Conservation (phyloP, 2,888 invertebrate species). For the Eurytoma californica region DNA sequence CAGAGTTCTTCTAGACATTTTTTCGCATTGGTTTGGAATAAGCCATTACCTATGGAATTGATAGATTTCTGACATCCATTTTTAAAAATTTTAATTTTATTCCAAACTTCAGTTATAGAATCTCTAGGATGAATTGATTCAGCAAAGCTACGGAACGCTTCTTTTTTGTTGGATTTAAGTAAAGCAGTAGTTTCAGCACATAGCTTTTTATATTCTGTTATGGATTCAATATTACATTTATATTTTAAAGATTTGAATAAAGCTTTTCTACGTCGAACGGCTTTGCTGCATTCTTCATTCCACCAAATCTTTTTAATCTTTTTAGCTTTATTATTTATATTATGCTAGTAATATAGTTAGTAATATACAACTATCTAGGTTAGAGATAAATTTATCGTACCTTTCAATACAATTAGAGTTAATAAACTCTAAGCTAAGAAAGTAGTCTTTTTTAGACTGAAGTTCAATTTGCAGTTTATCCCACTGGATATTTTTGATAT, state of each 20-base stretch:
- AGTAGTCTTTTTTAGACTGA: not conserved
- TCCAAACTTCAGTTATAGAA: conserved; percentile 39
- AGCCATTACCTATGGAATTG: not conserved
- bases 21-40: not conserved
- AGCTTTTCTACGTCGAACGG: conserved; percentile 35
- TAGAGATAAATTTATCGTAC: not conserved
- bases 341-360: not conserved
- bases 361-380: not conserved
- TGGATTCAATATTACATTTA: conserved; percentile 23
- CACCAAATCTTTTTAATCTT: conserved; percentile 36
- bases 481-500: conserved; percentile 35
- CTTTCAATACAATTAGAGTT: conserved; percentile 7
- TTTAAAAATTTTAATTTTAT: conserved; percentile 45
- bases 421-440: conserved; percentile 12
- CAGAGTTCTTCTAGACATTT: conserved; percentile 3
- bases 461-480: not conserved
- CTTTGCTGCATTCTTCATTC: conserved; percentile 51
- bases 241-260: conserved; percentile 39
- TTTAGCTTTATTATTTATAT: not conserved
- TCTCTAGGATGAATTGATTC: conserved; percentile 18
- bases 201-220: conserved; percentile 42
- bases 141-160: conserved; percentile 34
- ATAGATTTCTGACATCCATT: conserved; percentile 3
- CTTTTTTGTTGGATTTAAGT: conserved; percentile 39
- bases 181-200: conserved; percentile 34